Percentiles rank a stretch among this genome's conserved stretches.
These are phyloP conservation scores for Ylistrum balloti DNA, from an alignment of 1,140 invertebrate species.

Conservation along the genomic window DNA sequence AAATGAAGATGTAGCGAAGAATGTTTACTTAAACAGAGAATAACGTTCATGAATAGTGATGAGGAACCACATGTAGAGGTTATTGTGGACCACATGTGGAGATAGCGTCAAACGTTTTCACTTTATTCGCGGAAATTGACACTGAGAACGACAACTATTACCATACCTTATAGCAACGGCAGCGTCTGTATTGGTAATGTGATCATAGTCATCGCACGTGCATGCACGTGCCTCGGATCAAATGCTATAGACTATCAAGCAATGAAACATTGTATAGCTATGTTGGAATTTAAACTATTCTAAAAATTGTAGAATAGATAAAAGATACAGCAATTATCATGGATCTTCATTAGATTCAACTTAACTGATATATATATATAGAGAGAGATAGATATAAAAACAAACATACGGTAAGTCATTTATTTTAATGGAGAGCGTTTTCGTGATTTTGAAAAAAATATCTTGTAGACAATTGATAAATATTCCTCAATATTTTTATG, in stretches of 20 bases:
- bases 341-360: no score
- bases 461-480: no score
- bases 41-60: not conserved
- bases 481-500: no score
- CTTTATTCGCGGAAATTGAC: conserved; percentile 34
- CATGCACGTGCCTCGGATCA: not conserved
- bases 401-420: no score
- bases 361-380: not conserved
- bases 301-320: not conserved
- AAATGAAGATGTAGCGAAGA: not conserved
- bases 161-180: not conserved
- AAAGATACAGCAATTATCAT: no score
- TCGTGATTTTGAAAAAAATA: no score
- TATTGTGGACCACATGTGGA: not conserved
- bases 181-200: not conserved
- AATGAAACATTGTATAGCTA: not conserved
- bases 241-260: not conserved
- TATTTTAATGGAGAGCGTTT: no score
- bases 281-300: not conserved
- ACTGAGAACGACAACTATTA: not conserved
- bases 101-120: not conserved
- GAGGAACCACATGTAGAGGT: not conserved
- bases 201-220: conserved; percentile 24
- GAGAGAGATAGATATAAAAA: no score
- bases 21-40: not conserved